phyloP scores from a whole-genome alignment of 2,113 vertebrate genomes.

The Columba livia region DNA sequence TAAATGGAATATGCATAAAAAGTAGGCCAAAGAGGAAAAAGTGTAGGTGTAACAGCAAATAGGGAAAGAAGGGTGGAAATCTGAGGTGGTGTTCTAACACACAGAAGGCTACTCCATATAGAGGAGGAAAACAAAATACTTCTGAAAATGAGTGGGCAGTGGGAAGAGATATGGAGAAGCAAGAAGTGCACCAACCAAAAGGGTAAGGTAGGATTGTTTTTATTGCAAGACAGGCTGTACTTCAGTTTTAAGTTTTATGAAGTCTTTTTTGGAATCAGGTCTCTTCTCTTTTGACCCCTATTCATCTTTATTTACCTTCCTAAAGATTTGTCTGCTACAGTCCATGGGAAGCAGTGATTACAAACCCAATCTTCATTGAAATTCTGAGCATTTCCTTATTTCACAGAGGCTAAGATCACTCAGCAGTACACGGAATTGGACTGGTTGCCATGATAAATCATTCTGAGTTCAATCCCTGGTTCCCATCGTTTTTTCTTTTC shows the following conservation, averaged over 20 bases:
- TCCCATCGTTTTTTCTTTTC: background rate
- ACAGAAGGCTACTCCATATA: background rate
- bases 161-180: background rate
- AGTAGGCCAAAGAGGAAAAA: slow-evolving; percentile 11
- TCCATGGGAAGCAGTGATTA: background rate
- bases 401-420: background rate
- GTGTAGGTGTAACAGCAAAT: background rate
- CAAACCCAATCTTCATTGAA: background rate
- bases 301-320: slow-evolving; percentile 11
- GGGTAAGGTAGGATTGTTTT: background rate
- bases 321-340: background rate
- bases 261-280: background rate
- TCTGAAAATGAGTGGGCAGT: slow-evolving; percentile 2
- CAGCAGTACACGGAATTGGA: background rate
- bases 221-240: background rate
- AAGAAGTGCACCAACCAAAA: slow-evolving; percentile 9
- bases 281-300: background rate
- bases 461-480: background rate
- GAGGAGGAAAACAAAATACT: background rate
- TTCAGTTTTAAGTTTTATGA: background rate
- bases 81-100: background rate
- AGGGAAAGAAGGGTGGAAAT: background rate
- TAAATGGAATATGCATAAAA: background rate
- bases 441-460: slow-evolving; percentile 37
- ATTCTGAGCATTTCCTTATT: slow-evolving; percentile 24